Evolutionary conservation across 2,888 invertebrate genomes (phyloP), one percentile per base, ranked within the genome.

Genomic region (Theretra japonica): DNA sequence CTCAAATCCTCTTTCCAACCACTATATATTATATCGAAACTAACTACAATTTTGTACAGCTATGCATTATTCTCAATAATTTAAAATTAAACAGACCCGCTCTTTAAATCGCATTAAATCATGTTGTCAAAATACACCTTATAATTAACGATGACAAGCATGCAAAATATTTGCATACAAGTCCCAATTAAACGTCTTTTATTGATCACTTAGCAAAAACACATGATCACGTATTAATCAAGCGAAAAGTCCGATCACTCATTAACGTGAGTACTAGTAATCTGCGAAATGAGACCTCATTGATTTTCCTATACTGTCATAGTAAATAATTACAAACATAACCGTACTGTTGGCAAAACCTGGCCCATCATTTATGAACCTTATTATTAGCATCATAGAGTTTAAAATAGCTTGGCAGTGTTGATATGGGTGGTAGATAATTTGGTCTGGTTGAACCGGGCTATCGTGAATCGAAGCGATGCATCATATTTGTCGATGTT

Each of bases 401-500:
- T 69, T 71, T 50, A 78, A 53, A 77, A 75, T 87, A 4, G 81
- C n/a, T n/a, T 79, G 75, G 11, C 59, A n/a, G 25, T 23, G 30
- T 21, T 68, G 72, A 25, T 70, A 25, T 71, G 73, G 58, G 56
- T 30, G 72, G 76, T 56, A 77, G 77, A 77, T 75, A 75, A 81
- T 83, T 83, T 58, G 50, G 83, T 84, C 80, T 76, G 33, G 83
- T 83, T 86, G 80, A 82, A 79, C 76, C 81, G 77, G 79, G 81
- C 83, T 90, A 92, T 93, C 92, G 82, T 73, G 72, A 83, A 91
- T 92, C 92, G 86, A 82, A 83, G 85, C 91, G 83, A 93, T 94
- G 87, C 92, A 93, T 94, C 93, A 94, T 92, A 91, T 92, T 92
- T 91, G 92, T 89, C 83, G 87, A 87, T 83, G 89, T 91, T 91